phyloP scores from a whole-genome alignment of 53 echinoderm and acorn worm genomes.

The Apostichopus leukothele region DNA sequence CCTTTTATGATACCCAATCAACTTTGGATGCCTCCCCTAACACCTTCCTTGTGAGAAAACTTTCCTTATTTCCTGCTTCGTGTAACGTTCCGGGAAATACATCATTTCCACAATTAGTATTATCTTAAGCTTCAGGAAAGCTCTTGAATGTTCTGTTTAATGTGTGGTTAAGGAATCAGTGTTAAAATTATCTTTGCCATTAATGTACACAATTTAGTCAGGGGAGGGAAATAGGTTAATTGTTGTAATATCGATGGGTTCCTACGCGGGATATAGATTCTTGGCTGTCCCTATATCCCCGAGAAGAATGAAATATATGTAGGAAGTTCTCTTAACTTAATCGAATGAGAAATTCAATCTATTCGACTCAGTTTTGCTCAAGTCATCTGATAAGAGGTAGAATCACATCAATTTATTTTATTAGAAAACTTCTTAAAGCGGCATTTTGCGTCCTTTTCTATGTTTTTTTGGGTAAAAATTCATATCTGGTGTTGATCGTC shows the following conservation, averaged over 20 bases:
- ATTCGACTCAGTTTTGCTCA: too few species aligned
- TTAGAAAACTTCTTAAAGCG: too few species aligned
- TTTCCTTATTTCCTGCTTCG: background rate
- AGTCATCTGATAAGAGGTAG: too few species aligned
- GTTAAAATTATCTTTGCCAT: background rate
- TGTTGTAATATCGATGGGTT: background rate
- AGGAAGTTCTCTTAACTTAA: too few species aligned
- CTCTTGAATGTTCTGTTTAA: background rate
- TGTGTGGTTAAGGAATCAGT: background rate
- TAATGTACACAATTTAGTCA: background rate
- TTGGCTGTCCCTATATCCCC: background rate
- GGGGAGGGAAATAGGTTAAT: background rate
- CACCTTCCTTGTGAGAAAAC: background rate
- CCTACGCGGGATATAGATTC: background rate
- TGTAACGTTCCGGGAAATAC: background rate
- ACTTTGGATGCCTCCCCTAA: background rate
- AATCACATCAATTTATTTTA: too few species aligned
- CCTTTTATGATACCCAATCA: background rate
- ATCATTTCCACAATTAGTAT: background rate
- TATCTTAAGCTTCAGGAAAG: background rate
- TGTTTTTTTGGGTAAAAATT: too few species aligned
- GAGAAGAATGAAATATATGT: background rate
- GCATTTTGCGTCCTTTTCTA: too few species aligned
- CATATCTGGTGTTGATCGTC: too few species aligned
- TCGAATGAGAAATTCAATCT: too few species aligned